These are phyloP conservation scores for Agrotis segetum DNA, from an alignment of 2,888 invertebrate species.

Conservation along the genomic window DNA sequence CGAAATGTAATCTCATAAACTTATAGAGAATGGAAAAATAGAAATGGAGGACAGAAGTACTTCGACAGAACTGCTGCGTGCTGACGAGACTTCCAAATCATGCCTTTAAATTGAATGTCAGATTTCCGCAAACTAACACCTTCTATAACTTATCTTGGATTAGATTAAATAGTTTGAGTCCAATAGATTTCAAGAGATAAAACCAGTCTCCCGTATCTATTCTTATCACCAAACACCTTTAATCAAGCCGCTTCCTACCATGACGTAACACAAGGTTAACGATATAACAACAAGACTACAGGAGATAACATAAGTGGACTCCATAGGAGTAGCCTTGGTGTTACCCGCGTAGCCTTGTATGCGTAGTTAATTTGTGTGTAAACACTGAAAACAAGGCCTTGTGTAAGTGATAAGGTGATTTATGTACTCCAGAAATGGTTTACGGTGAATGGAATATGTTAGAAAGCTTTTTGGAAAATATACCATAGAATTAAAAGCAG, in stretches of 20 bases:
- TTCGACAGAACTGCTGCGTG: too few species aligned
- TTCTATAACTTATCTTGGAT: not conserved
- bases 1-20: too few species aligned
- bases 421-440: not conserved
- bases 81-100: too few species aligned
- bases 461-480: too few species aligned
- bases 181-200: not conserved
- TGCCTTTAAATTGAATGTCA: too few species aligned
- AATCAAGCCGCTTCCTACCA: constrained; percentile 10
- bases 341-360: constrained; percentile 57
- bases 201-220: not conserved
- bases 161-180: not conserved
- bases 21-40: too few species aligned
- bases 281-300: constrained; percentile 9
- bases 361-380: constrained; percentile 16
- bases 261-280: constrained; percentile 21
- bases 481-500: too few species aligned
- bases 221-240: not conserved
- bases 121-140: too few species aligned
- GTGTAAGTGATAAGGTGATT: constrained; percentile 31
- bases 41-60: too few species aligned
- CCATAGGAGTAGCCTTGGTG: constrained; percentile 37
- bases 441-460: too few species aligned
- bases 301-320: constrained; percentile 38
- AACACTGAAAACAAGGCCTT: constrained; percentile 19